Evolutionary conservation across 2,797 vertebrate species (phyloP).

Genomic region (Scleropages formosus): DNA sequence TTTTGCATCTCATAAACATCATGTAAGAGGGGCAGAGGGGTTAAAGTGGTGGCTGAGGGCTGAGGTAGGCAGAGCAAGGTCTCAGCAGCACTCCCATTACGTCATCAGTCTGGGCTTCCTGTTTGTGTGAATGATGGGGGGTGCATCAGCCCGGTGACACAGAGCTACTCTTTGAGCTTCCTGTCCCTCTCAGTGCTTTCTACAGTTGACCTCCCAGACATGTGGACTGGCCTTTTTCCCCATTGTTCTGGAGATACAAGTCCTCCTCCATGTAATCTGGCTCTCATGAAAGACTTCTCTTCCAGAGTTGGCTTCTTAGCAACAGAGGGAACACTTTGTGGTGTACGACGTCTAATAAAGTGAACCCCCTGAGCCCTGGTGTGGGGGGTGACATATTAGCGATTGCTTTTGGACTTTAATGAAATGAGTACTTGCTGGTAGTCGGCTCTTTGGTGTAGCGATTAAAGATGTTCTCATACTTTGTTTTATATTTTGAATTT

Average conservation of each 20-base stretch:
- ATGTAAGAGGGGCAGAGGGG: background rate
- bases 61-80: background rate
- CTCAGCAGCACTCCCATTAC: background rate
- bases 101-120: background rate
- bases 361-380: no score
- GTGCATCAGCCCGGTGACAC: background rate
- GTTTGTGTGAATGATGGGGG: background rate
- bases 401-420: background rate
- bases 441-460: background rate
- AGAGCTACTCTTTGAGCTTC: background rate
- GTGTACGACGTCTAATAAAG: background rate
- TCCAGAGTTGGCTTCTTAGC: slow-evolving; percentile 5
- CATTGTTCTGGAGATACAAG: background rate
- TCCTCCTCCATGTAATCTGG: background rate
- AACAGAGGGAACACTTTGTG: background rate
- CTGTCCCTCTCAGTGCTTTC: background rate
- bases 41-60: background rate
- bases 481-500: slow-evolving; percentile 8
- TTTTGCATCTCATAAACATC: background rate
- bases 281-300: background rate
- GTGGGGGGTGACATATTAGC: no score
- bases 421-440: background rate
- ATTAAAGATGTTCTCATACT: background rate
- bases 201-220: background rate
- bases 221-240: background rate